These are phyloP conservation scores for Bemisia tabaci DNA, from an alignment of 1,140 invertebrate species.

Conservation along the genomic window DNA sequence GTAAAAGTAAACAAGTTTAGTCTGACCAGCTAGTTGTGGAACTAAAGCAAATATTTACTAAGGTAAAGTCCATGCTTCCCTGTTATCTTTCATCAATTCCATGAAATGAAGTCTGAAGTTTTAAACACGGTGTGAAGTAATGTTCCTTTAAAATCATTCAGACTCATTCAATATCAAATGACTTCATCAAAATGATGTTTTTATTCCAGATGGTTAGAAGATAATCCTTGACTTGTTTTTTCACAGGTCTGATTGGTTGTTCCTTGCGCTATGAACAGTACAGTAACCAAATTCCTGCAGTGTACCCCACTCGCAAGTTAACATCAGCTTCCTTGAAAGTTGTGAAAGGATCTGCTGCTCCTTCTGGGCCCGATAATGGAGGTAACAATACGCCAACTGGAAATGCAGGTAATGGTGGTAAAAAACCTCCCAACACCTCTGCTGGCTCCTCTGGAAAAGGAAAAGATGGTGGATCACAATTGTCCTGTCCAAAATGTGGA, in stretches of 20 bases:
- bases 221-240: no score
- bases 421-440: background rate
- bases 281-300: background rate
- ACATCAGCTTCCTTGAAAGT: background rate
- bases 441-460: constrained; percentile 5
- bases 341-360: background rate
- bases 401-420: background rate
- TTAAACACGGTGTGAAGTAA: no score
- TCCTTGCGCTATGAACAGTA: background rate
- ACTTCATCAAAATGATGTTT: no score
- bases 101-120: no score
- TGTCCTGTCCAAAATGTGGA: constrained; percentile 86
- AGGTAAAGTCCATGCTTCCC: no score
- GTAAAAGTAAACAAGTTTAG: no score
- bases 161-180: no score
- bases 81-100: no score
- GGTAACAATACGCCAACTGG: background rate
- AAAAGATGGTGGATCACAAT: constrained; percentile 35
- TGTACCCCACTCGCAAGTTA: background rate
- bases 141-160: no score
- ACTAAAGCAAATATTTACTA: no score
- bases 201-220: no score
- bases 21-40: no score
- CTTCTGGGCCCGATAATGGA: background rate
- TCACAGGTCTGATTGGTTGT: background rate